A percentile compares a stretch with the other conserved stretches of the same genome.
These are phyloP conservation scores for Opisthograptis luteolata DNA, from an alignment of 2,888 invertebrate genomes.

Conservation along the genomic window DNA sequence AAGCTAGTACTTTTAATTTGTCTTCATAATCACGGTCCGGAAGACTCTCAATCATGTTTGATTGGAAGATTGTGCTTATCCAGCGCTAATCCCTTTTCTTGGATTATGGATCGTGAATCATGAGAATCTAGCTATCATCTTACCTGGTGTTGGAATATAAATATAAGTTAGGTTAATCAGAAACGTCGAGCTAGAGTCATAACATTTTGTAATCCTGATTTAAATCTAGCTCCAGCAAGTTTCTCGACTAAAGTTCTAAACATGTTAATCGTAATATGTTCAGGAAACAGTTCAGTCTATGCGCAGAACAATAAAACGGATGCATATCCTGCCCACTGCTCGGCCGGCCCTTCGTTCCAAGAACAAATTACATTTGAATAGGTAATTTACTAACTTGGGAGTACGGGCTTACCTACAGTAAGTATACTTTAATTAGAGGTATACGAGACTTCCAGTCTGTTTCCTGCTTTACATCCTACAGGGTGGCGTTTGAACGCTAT, in stretches of 20 bases:
- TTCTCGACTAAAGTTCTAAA: slow-evolving; percentile 13
- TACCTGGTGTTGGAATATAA: no score
- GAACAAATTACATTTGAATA: slow-evolving; percentile 42
- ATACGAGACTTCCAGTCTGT: neutral
- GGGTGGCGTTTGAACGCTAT: neutral
- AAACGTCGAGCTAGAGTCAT: no score
- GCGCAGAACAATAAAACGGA: slow-evolving; percentile 57
- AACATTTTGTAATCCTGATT: no score
- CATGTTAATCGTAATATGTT: slow-evolving; percentile 20
- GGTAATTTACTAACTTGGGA: slow-evolving; percentile 19
- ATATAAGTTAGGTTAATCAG: no score
- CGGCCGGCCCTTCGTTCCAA: slow-evolving; percentile 41
- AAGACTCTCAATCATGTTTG: slow-evolving; percentile 19
- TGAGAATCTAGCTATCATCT: no score
- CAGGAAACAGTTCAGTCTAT: slow-evolving; percentile 40
- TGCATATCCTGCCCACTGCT: slow-evolving; percentile 55
- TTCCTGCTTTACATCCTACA: neutral
- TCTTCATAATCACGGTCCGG: slow-evolving; percentile 17
- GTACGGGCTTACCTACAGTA: neutral
- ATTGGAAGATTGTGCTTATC: slow-evolving; percentile 13
- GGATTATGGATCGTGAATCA: neutral
- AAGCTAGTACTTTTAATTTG: slow-evolving; percentile 2
- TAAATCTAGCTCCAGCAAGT: no score
- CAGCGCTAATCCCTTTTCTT: neutral
- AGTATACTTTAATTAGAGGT: no score